Base-by-base conservation (phyloP, 2,113 vertebrate species). In the Dermatemys mawii region DNA sequence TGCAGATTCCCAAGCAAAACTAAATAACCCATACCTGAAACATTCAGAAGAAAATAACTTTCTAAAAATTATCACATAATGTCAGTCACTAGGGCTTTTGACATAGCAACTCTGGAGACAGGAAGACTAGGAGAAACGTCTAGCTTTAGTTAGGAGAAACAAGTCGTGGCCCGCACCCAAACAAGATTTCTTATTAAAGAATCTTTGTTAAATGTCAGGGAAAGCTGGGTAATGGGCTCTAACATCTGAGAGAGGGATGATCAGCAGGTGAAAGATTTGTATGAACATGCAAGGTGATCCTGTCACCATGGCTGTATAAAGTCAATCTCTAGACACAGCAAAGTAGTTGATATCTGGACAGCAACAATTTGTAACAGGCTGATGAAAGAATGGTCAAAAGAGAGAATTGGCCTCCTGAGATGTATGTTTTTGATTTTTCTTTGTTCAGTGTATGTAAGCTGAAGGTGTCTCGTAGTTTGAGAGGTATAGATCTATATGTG, bases 91-190 rank as follows among this genome's bases (percentile, higher is more conserved):
- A 0, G 35, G 4, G 11, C 9, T 96, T 95, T 88, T 90, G 79
- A 60, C 3, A 5, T 70, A 75, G 9, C 16, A 87, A 16, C 17
- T 94, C 90, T 91, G 60, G 50, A 88, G 67, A 83, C 26, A 88
- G 60, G 70, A 91, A 93, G n/a, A 19, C 10, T 10, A 83, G 79
- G 81, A 60, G 26, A 85, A 92, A 87, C 87, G 88, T 73, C 88
- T 87, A 38, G 44, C 79, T 1, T 12, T 88, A 22, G 35, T 88
- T 85, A 81, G 17, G 6, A 88, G 4, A 94, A n/a, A 86, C 93
- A 76, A 0, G 0, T 48, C 79, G 29, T 55, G 83, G 78, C 26
- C 35, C 94, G 91, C 75, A 41, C 50, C 21, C 41, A 73, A 8
- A 76, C 73, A 63, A 82, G 10, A 48, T 17, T 88, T 82, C 75